These are phyloP conservation scores for Gari tellinella DNA, from an alignment of 2,888 invertebrate species.

Conservation along the genomic window DNA sequence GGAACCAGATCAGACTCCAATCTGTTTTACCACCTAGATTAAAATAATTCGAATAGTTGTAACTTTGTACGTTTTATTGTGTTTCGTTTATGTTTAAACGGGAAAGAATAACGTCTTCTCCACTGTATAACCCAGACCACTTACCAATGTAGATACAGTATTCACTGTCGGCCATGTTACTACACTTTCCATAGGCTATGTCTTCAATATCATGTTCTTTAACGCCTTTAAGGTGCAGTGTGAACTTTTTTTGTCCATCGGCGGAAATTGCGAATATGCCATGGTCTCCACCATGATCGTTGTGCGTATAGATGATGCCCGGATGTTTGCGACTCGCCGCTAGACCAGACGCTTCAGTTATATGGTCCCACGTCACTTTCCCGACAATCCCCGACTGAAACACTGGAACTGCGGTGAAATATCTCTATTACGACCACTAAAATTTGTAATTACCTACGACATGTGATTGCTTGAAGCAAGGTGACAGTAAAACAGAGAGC, in stretches of 20 bases:
- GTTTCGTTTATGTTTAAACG: no score
- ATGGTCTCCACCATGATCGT: slow-evolving; percentile 50
- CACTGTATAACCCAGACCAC: no score
- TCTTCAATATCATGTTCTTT: slow-evolving; percentile 64
- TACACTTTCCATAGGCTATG: slow-evolving; percentile 60
- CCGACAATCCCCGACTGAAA: background rate
- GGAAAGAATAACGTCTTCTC: no score
- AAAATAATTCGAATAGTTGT: no score
- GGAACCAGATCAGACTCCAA: no score
- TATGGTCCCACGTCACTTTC: background rate
- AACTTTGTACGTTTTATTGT: no score
- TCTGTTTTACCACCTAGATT: no score
- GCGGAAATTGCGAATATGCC: slow-evolving; percentile 45
- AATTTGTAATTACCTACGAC: no score
- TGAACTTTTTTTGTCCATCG: slow-evolving; percentile 11
- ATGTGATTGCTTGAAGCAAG: no score
- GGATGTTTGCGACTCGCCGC: slow-evolving; percentile 58
- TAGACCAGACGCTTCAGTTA: slow-evolving; percentile 59
- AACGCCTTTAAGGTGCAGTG: slow-evolving; percentile 28
- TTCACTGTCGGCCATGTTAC: background rate
- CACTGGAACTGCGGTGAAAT: no score
- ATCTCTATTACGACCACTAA: no score
- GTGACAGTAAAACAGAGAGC: no score
- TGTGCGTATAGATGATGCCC: slow-evolving; percentile 54
- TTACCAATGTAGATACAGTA: slow-evolving; percentile 25